Conservation (phyloP, 2,797 vertebrate genomes). For the Neopelma chrysocephalum region DNA sequence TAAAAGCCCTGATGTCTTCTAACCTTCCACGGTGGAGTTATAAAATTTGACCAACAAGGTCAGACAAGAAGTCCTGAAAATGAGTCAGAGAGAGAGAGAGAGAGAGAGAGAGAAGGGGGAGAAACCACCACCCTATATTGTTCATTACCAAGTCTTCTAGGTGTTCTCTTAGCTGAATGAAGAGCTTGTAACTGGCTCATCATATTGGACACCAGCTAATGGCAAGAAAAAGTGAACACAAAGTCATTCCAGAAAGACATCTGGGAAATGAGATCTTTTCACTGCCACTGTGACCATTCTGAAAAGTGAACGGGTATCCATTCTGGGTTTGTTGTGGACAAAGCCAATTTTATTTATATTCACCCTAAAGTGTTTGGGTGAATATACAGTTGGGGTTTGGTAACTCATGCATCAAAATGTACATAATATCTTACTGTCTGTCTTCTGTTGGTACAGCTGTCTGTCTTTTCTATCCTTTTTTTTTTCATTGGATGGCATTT, state of each 20-base stretch:
- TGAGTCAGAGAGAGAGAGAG: background rate
- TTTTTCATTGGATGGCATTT: background rate
- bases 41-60: conserved; percentile 58
- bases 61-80: conserved; percentile 40
- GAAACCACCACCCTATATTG: background rate
- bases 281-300: background rate
- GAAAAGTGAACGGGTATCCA: background rate
- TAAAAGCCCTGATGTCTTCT: conserved; percentile 29
- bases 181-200: background rate
- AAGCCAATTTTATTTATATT: background rate
- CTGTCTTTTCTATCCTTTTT: background rate
- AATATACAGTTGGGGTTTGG: background rate
- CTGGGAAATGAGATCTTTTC: background rate
- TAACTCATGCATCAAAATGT: background rate
- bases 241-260: background rate
- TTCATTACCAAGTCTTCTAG: background rate
- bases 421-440: background rate
- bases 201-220: background rate
- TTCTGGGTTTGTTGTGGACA: background rate
- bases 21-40: background rate
- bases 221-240: background rate
- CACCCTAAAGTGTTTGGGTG: background rate
- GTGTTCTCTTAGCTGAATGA: background rate
- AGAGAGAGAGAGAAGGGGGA: background rate
- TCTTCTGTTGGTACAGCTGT: background rate